These are phyloP conservation scores for Ginglymostoma cirratum DNA, from an alignment of 2,113 vertebrate species.

Conservation along the genomic window DNA sequence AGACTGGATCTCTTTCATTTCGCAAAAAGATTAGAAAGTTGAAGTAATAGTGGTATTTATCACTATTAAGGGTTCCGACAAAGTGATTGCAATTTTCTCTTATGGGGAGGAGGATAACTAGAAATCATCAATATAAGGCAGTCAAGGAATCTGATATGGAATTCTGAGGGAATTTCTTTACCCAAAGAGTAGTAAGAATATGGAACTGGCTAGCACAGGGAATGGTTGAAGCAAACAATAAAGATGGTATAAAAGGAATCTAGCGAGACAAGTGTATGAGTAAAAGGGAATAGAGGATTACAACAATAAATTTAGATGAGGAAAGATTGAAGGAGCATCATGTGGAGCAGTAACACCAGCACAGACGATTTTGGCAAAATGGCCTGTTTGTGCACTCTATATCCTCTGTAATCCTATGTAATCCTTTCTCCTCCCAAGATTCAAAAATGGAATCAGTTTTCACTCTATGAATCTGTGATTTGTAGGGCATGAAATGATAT, in stretches of 20 bases:
- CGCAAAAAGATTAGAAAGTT: background rate
- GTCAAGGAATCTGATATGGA: background rate
- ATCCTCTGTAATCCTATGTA: background rate
- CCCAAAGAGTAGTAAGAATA: background rate
- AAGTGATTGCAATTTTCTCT: background rate
- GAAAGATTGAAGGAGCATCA: background rate
- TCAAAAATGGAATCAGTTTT: background rate
- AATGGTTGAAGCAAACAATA: background rate
- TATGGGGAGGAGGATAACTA: background rate
- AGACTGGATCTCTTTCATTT: background rate
- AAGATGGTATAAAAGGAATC: background rate
- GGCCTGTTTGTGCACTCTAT: background rate
- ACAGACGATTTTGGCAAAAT: background rate
- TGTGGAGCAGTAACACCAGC: background rate
- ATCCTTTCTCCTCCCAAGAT: background rate
- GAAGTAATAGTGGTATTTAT: background rate
- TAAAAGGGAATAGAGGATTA: background rate
- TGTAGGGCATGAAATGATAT: background rate
- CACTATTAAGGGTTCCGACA: background rate
- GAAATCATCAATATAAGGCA: background rate
- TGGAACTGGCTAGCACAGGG: background rate
- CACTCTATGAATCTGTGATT: background rate
- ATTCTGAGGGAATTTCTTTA: too few relatives aligned
- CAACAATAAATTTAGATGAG: background rate
- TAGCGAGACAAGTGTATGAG: too few relatives aligned